Evolutionary conservation across 2,113 vertebrate species (phyloP), one percentile per base, ranked within the genome.

Genomic region (Pollimyrus isidori): DNA sequence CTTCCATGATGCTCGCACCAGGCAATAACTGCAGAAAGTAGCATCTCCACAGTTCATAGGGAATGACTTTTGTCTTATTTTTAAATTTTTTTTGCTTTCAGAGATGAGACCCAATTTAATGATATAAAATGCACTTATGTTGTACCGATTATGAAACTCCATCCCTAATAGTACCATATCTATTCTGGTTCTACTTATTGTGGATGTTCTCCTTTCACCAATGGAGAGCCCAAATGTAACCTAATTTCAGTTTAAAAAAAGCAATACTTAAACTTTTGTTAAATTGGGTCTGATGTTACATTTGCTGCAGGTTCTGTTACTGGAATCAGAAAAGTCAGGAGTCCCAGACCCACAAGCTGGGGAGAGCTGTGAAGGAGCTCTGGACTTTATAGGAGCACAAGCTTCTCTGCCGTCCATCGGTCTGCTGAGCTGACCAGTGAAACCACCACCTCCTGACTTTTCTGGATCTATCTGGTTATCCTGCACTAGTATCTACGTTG

Each of bases 1-100:
- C 92, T 92, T 93, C 90, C 88, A 90, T 92, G 92, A 89, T 87
- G 88, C 76, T 50, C 90, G 46, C 65, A 52, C 83, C 73, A 52
- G 76, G 42, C 58, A 89, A 87, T 89, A 82, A 48, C 69, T 69
- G 15, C 45, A 65, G 58, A 90, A 88, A 48, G 73, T 88, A 90
- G 88, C 88, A 46, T 88, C 49, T 88, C 58, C 69, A 9, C 48
- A 73, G 58, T 56, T 86, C 46, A 46, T 89, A 52, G 42, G 42
- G 80, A 86, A 65, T 26, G 30, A 50, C 85, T 69, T 87, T 52
- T 23, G 80, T 87, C 82, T 69, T 46, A 30, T 5, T 50, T 5
- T 50, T 42, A 19, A 2, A 26, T 62, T 35, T 84, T 49, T 87
- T 86, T 56, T 85, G 46, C 48, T 86, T 89, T 86, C 56, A 56